phyloP scores from a whole-genome alignment of 2,113 vertebrate genomes.

The Neofelis nebulosa region DNA sequence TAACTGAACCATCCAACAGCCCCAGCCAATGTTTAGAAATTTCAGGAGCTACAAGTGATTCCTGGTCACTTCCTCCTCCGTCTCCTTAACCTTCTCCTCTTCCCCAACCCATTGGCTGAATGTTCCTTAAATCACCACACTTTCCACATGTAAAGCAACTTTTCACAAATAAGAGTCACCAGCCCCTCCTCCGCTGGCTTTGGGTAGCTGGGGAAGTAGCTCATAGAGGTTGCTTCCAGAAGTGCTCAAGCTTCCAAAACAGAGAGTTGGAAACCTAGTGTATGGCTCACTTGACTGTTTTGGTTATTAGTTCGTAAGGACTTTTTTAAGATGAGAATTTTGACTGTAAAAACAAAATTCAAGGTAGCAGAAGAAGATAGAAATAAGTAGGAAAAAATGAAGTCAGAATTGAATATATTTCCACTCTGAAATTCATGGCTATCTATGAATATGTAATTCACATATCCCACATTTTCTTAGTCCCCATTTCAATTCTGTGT shows the following conservation, averaged over 20 bases:
- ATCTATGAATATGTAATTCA: background rate
- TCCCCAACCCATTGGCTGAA: background rate
- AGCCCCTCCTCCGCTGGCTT: background rate
- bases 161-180: background rate
- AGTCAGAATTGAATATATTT: conserved; percentile 23
- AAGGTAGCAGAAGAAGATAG: background rate
- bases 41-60: background rate
- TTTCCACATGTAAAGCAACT: background rate
- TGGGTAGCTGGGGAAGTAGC: background rate
- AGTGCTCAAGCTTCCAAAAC: background rate
- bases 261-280: background rate
- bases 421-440: background rate
- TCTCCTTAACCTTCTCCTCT: background rate
- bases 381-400: background rate
- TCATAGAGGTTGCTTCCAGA: background rate
- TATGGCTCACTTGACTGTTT: background rate
- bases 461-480: background rate
- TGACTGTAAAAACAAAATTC: conserved; percentile 22
- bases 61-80: background rate
- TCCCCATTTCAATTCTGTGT: background rate
- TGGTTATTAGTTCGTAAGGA: background rate
- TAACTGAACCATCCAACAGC: background rate
- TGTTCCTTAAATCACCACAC: background rate
- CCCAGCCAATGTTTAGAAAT: background rate
- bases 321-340: background rate